Evolutionary conservation across 2,113 vertebrate species (phyloP), one percentile per base, ranked within the genome.

Genomic region (Callipepla squamata): DNA sequence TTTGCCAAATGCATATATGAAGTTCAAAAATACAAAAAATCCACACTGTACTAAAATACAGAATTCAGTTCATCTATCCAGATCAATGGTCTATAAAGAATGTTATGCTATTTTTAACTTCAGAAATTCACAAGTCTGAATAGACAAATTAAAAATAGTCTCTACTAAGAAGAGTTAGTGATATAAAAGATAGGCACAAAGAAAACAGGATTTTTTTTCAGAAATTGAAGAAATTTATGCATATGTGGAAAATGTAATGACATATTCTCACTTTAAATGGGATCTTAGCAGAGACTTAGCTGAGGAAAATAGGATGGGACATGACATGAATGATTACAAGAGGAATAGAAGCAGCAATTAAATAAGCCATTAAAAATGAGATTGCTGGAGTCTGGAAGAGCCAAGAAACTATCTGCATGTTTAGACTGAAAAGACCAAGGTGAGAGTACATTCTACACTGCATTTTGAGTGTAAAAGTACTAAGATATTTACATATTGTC

Each of bases 321-420:
- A 77, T 11, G 47, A 11, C 50, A 45, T 45, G 51, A 80, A 89
- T 50, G 48, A 73, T 69, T 89, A 69, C 74, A 87, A 75, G 4
- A 4, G 19, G 14, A 90, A 42, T 15, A 86, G 74, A 92, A 76
- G 6, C 36, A 66, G 58, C n/a, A 92, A 82, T 87, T 89, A 79
- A 89, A 85, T 40, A 81, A 87, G n/a, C 30, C 69, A 38, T 69
- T 62, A 50, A 90, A 89, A 92, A 85, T 68, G 19, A 85, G 26
- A 59, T 25, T 58, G 13, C 4, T n/a, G 36, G 36, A 63, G 51
- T 57, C 22, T 48, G 32, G 32, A 73, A 83, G n/a, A 80, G 5
- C 15, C 15, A 75, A 78, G 66, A 92, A 44, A 11, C 6, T 68
- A 34, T 85, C 69, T 73, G 65, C 32, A 63, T 58, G 1, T 32